Evolutionary conservation across 2,888 invertebrate genomes (phyloP), one percentile per base, ranked within the genome.

Genomic region (Calameuta pallipes): DNA sequence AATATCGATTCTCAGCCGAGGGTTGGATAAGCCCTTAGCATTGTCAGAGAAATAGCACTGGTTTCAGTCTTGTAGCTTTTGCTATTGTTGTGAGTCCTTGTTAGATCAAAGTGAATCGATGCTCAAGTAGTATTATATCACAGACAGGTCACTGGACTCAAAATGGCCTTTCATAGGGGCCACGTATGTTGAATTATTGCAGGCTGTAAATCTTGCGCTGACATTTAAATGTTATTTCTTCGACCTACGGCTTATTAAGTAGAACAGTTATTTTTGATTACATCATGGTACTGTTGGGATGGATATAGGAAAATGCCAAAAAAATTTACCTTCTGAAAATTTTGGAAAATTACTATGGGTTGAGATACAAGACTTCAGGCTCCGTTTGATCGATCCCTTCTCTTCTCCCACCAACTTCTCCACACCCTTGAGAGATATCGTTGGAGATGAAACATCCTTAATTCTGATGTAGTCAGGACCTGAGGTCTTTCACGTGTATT

Each of bases 401-500:
- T 71, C 31, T 31, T 15, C 31, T 71, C 71, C 33, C 71, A 33
- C 15, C 30, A 31, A 33, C 33, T 2, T 71, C 11, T 33, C 31
- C 23, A 23, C 41, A 56, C 23, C 23, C 41, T 15, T 15, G 4
- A 41, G 15, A 15, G 15, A 41, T 41, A 41, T 41, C 41, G 15
- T 41, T 41, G 41, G 41, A 23, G 23, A 56, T 56, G 23, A 15
- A 41, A 23, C 41, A 23, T 23, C 9, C 23, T 6, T 56, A 6
- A 56, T 23, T 15, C 23, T 23, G 41, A 56, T 56, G 41, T 56
- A 56, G 23, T 23, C 41, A 23, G 41, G 23, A 56, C 6, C 41
- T 56, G 41, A 56, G 9, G 23, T 56, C 23, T 23, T 41, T 56
- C 41, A 56, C 23, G 11, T 71, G 13, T 37, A 70, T 80, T 82